Conservation (phyloP, 2,888 invertebrate genomes). For the Idaea dimidiata region DNA sequence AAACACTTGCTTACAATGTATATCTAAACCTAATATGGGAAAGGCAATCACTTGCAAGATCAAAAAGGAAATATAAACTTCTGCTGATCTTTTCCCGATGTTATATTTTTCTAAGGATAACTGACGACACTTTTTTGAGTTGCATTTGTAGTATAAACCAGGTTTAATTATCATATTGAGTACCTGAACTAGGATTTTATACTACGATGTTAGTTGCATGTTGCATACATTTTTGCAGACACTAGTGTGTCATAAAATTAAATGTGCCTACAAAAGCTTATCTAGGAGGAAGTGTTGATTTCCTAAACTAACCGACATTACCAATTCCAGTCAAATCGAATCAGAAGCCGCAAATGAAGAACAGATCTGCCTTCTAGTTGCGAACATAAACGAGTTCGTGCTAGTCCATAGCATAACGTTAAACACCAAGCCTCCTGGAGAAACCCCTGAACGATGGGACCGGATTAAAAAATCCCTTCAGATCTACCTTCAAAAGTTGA, state of each 20-base stretch:
- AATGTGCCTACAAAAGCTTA: too few species aligned
- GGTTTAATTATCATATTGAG: too few species aligned
- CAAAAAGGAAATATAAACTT: neutral
- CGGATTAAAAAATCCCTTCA: slow-evolving; percentile 73
- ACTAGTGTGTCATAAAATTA: too few species aligned
- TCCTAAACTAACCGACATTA: neutral
- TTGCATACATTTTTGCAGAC: too few species aligned
- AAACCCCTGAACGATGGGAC: slow-evolving; percentile 74
- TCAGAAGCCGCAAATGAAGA: slow-evolving; percentile 54
- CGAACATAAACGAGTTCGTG: slow-evolving; percentile 81
- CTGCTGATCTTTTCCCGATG: neutral
- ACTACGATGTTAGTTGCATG: too few species aligned
- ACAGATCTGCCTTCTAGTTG: slow-evolving; percentile 73
- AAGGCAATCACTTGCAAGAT: neutral
- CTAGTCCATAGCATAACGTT: slow-evolving; percentile 75
- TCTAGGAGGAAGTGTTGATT: too few species aligned
- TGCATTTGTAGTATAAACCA: too few species aligned
- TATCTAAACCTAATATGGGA: neutral
- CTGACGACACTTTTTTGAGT: neutral
- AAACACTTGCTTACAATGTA: neutral
- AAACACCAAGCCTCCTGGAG: slow-evolving; percentile 74
- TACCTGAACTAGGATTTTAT: too few species aligned
- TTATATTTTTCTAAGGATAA: neutral
- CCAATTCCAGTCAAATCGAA: slow-evolving; percentile 64
- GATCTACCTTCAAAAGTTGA: slow-evolving; percentile 68